Evolutionary conservation across 2,113 vertebrate genomes (phyloP).

Genomic region (Ploceus nigricollis): DNA sequence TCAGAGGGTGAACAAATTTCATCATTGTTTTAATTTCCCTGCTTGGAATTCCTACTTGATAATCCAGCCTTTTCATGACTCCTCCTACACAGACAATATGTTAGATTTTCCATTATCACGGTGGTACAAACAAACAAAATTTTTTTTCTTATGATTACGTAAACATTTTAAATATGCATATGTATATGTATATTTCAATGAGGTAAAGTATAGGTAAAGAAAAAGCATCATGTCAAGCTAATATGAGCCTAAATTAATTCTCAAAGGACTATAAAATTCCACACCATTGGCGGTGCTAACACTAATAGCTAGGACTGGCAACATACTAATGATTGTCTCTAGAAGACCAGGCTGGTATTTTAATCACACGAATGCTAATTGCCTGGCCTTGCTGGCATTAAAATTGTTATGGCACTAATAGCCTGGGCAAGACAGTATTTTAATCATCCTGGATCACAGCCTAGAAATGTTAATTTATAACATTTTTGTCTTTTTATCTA

Average conservation of each 20-base stretch:
- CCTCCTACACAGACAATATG: not conserved
- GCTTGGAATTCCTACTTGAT: not conserved
- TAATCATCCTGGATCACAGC: constrained; percentile 14
- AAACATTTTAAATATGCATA: not conserved
- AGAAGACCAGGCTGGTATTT: constrained; percentile 27
- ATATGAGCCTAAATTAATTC: not conserved
- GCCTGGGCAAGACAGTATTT: not conserved
- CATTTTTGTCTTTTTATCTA: not conserved
- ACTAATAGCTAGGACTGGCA: not conserved
- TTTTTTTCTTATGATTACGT: not conserved
- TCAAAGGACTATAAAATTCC: not conserved
- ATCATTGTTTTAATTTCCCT: not conserved
- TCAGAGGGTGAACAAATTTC: not conserved
- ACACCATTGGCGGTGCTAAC: not conserved
- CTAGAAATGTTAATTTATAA: constrained; percentile 2
- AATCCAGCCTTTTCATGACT: not conserved
- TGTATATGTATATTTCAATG: not conserved
- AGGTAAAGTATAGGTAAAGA: not conserved
- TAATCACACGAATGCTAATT: constrained; percentile 10
- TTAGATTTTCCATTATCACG: not conserved
- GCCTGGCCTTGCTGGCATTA: not conserved
- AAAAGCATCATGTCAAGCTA: not conserved
- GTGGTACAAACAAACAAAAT: not conserved
- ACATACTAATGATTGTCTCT: not conserved
- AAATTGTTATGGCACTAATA: constrained; percentile 7